Evolutionary conservation across 2,797 vertebrate genomes (phyloP), one percentile per base, ranked within the genome.

Genomic region (Percopsis omiscomaycus): DNA sequence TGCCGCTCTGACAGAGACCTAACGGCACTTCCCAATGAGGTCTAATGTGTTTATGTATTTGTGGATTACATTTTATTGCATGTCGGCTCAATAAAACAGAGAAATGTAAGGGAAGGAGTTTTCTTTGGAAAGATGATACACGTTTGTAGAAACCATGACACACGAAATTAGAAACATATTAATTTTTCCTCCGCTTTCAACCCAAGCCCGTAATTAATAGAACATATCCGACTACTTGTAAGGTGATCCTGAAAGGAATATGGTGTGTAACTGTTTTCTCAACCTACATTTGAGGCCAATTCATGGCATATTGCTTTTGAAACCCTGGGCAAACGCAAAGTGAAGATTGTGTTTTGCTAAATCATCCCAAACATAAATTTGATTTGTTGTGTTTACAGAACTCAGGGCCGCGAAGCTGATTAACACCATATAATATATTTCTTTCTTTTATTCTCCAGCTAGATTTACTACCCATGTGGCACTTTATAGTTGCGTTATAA

Each of bases 1-100:
- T 82, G 82, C 85, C 77, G 82, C 79, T 78, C 71, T 58, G 67
- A 51, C 74, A 82, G 84, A 80, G 84, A 86, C 79, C 76, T 81
- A 85, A 84, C 83, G 83, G 77, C 83, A 81, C 85, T 88, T 90
- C 85, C 78, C 80, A 83, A 47, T 84, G 81, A 92, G 84, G 83
- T 84, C 81, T 88, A 86, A 91, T 87, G 85, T 71, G 73, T 88
- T 90, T 86, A 92, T 91, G 78, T 85, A 91, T 91, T 90, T 85
- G 84, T 88, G 86, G 88, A 90, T 89, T 88, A 68, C 30, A 68
- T 87, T 92, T 90, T 89, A 89, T 87, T 84, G 86, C 87, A 86
- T 85, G 86, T 84, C 78, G 68, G 80, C 83, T 90, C 86, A 83
- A 89, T 90, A 89, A 90, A 91, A 82, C 30, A 69, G 75, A 81